Evolutionary conservation across 2,888 invertebrate genomes (phyloP), one percentile per base, ranked within the genome.

Genomic region (Cephus pulcher): DNA sequence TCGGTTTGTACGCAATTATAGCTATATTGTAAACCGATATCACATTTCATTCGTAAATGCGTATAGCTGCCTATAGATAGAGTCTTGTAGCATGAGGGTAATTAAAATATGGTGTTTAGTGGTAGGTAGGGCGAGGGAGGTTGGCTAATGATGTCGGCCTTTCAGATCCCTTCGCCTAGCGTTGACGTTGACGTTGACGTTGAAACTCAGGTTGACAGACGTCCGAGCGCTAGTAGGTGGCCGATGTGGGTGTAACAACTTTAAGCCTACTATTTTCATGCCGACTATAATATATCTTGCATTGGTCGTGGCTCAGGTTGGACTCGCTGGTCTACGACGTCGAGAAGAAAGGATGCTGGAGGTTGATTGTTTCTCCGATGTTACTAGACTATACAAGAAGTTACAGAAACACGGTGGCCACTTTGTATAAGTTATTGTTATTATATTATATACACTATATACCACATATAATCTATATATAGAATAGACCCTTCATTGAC

Each of bases 101-200:
- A 89, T 89, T 89, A 89, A 89, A 88, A 87, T 84, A 84, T 84
- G 85, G 82, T 80, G 79, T 77, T 79, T 74, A 71, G 75, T 73
- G 76, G 74, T 69, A 69, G 70, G 32, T 33, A 71, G 34, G 71
- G 75, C 40, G 69, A 75, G 23, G 78, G 70, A 73, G 73, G 32
- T 33, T 40, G 77, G 76, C 78, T 83, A 78, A 78, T 74, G 79
- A 80, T 76, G 82, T 83, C 78, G 81, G 77, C 74, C 79, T 11
- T 75, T 80, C 79, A 76, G 82, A 83, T 83, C 80, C 75, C 77
- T 71, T 74, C 77, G 34, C 40, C 71, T 33, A 40, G 74, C 74
- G 75, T 37, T 69, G 74, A 78, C 68, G 75, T 37, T 71, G 73
- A 78, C 68, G 80, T 56, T 76, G 78, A 81, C 56, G 80, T 79